These are phyloP conservation scores for Galendromus occidentalis DNA, from an alignment of 1,140 invertebrate genomes.

Conservation along the genomic window DNA sequence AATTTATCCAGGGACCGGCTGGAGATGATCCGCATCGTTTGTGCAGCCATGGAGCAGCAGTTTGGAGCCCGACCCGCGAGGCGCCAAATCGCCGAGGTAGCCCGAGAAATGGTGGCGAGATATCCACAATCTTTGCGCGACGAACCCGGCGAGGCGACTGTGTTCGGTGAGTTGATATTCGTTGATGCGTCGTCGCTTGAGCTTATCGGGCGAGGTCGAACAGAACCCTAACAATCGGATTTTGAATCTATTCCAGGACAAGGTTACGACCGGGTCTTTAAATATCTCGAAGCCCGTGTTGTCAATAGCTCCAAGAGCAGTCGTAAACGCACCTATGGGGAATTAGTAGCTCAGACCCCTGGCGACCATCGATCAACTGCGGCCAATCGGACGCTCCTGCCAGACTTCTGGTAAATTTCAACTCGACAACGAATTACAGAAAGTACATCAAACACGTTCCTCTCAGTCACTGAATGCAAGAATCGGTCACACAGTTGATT, in stretches of 20 bases:
- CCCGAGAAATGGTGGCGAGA: conserved; percentile 7
- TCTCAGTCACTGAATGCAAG: neutral
- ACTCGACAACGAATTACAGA: neutral
- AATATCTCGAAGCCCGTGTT: conserved; percentile 6
- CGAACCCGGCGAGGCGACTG: conserved; percentile 11
- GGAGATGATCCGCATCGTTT: conserved; percentile 10
- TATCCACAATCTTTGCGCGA: conserved; percentile 9
- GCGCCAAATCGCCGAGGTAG: conserved; percentile 10
- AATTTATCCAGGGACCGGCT: neutral
- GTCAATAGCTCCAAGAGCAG: conserved; percentile 11
- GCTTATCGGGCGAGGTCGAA: too few species aligned
- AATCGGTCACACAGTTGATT: neutral
- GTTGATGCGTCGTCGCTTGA: neutral
- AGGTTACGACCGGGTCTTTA: conserved; percentile 11
- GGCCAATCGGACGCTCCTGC: conserved; percentile 10
- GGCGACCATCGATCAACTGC: conserved; percentile 2
- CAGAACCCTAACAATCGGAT: neutral
- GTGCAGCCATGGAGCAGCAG: conserved; percentile 8
- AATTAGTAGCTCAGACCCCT: conserved; percentile 11
- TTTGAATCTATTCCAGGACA: neutral
- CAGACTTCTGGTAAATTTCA: conserved; percentile 10
- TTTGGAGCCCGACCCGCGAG: neutral
- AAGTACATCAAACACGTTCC: neutral
- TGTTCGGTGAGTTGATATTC: neutral
- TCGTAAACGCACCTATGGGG: conserved; percentile 10